phyloP scores from a whole-genome alignment of 2,797 vertebrate species.

The Myripristis jacobus region DNA sequence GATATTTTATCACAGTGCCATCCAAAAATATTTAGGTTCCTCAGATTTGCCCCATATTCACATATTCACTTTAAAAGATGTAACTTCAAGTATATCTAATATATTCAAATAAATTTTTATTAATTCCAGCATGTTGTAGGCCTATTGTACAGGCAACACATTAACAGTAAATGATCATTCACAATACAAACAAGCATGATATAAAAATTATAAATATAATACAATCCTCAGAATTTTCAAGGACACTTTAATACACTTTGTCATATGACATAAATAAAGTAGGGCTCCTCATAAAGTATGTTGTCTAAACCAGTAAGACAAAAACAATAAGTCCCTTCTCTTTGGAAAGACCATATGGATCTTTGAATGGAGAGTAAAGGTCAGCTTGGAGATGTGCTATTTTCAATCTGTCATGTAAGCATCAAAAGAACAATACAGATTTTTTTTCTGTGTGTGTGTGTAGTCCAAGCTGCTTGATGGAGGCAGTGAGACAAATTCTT shows the following conservation, averaged over 20 bases:
- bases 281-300: slow-evolving; percentile 72
- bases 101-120: slow-evolving; percentile 73
- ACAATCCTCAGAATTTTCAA: slow-evolving; percentile 78
- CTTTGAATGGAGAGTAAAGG: slow-evolving; percentile 63
- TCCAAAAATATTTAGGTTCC: too few relatives aligned
- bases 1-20: too few relatives aligned
- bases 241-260: slow-evolving; percentile 76
- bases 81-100: neutral
- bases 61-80: neutral
- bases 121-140: slow-evolving; percentile 72
- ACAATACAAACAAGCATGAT: slow-evolving; percentile 80
- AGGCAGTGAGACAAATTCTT: slow-evolving; percentile 59
- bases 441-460: slow-evolving; percentile 41
- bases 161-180: slow-evolving; percentile 73
- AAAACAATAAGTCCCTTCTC: slow-evolving; percentile 74
- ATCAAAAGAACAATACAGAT: slow-evolving; percentile 69
- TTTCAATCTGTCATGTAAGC: slow-evolving; percentile 72
- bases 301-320: slow-evolving; percentile 86
- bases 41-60: too few relatives aligned
- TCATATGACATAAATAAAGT: slow-evolving; percentile 81
- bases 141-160: slow-evolving; percentile 74
- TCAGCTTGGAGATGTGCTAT: slow-evolving; percentile 57
- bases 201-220: slow-evolving; percentile 87
- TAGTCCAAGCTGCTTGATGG: slow-evolving; percentile 63
- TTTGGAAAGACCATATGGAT: slow-evolving; percentile 71